Evolutionary conservation across 2,797 vertebrate genomes (phyloP).

Genomic region (Hyperoplus lanceolatus): DNA sequence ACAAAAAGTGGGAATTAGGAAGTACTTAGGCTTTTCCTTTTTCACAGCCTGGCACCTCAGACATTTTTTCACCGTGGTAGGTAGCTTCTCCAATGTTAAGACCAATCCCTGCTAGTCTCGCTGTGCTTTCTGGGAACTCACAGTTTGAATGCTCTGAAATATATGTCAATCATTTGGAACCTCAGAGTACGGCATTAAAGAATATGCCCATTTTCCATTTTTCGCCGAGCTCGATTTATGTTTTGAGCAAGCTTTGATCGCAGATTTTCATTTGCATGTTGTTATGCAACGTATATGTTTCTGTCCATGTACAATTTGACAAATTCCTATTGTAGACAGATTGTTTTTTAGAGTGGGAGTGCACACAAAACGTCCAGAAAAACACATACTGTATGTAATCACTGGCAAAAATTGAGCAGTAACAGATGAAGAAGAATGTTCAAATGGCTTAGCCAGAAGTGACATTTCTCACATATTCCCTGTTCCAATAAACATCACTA

Average conservation of each 20-base stretch:
- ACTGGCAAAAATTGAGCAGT: conserved; percentile 9
- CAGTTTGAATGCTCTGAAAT: conserved; percentile 52
- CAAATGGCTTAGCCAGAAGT: conserved; percentile 5
- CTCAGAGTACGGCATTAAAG: conserved; percentile 67
- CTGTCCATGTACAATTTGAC: conserved; percentile 32
- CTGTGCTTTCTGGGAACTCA: conserved; percentile 56
- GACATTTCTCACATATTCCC: too few species aligned
- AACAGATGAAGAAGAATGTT: conserved; percentile 35
- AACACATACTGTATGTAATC: conserved; percentile 24
- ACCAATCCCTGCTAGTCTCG: conserved; percentile 43
- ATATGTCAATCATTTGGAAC: conserved; percentile 67
- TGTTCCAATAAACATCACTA: too few species aligned
- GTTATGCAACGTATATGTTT: conserved; percentile 34
- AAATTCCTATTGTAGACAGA: conserved; percentile 40
- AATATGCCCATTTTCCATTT: conserved; percentile 29
- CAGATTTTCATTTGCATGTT: conserved; percentile 36
- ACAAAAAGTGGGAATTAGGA: conserved; percentile 43
- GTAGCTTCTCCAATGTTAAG: conserved; percentile 31
- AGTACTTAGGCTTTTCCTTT: conserved; percentile 30
- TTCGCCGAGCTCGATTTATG: conserved; percentile 36
- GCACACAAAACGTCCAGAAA: conserved; percentile 25
- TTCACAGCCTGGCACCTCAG: conserved; percentile 27
- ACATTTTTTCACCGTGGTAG: conserved; percentile 24
- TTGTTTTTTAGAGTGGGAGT: conserved; percentile 21
- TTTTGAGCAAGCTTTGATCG: conserved; percentile 61